These are phyloP conservation scores for Danio rerio DNA, from an alignment of 2,113 vertebrate species.

Conservation along the genomic window GRCz12tu NC_133182.1:10455501-10456000, in stretches of 20 bases:
- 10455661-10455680: neutral
- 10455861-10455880: neutral
- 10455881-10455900: neutral
- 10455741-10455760: neutral
- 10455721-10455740: conserved; percentile 8
- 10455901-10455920: neutral
- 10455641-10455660: neutral
- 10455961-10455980: no score
- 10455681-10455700: neutral
- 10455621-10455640: neutral
- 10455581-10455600: neutral
- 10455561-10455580: neutral
- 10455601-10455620: neutral
- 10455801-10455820: conserved; percentile 3
- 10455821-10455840: neutral
- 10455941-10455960: neutral
- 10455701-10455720: neutral
- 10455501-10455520: neutral
- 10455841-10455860: no score
- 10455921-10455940: no score
- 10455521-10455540: neutral
- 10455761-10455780: no score
- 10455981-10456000: no score
- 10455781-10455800: neutral
- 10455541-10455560: neutral